phyloP scores from a whole-genome alignment of 2,888 invertebrate species.

The Eueremaeus valkanovi region DNA sequence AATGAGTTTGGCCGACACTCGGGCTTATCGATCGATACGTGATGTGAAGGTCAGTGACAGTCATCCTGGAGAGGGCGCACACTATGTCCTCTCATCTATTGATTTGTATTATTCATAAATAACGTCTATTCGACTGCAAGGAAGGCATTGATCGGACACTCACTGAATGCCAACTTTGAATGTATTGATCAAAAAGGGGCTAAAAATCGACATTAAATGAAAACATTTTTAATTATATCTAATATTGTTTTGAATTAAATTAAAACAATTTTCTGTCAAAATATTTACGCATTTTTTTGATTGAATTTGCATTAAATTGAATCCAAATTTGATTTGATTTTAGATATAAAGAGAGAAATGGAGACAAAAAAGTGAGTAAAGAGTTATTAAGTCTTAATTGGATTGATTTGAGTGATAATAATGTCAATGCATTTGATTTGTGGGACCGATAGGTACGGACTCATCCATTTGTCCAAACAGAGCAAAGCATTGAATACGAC shows the following conservation, averaged over 20 bases:
- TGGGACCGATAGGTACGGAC: conserved; percentile 16
- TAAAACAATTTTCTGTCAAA: neutral
- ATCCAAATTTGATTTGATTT: neutral
- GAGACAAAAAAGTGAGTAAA: neutral
- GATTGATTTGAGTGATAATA: neutral
- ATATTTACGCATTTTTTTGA: neutral
- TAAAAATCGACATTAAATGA: too few species aligned
- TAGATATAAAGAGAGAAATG: neutral
- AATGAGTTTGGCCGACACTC: neutral
- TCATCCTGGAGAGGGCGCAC: neutral
- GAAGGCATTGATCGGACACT: too few species aligned
- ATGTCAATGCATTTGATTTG: neutral
- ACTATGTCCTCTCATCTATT: too few species aligned
- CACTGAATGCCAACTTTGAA: too few species aligned
- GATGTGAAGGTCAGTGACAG: neutral
- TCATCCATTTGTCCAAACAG: conserved; percentile 37
- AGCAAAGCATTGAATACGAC: conserved; percentile 26
- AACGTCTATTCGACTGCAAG: too few species aligned
- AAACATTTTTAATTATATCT: too few species aligned
- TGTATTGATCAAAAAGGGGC: too few species aligned
- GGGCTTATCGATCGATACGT: neutral
- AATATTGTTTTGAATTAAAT: too few species aligned
- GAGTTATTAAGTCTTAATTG: too few species aligned
- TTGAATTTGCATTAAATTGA: neutral
- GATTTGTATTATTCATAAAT: too few species aligned